These are phyloP conservation scores for Galerucella calmariensis DNA, from an alignment of 2,888 invertebrate genomes.

Conservation along the genomic window DNA sequence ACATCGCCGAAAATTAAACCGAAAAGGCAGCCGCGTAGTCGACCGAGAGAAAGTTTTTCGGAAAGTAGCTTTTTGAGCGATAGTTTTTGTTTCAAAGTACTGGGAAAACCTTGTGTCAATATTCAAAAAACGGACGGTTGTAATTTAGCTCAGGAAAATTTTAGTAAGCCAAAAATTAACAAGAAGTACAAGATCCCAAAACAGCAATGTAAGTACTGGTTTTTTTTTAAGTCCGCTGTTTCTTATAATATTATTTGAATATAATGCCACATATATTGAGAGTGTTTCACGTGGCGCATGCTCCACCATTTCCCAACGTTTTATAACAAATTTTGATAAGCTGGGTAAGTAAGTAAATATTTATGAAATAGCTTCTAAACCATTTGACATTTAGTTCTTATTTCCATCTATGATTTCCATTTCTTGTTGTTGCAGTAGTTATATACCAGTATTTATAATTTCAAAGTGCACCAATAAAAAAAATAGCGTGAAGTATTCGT, in stretches of 20 bases:
- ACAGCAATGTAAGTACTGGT: not conserved
- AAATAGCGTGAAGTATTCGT: too few relatives aligned
- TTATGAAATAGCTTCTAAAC: too few relatives aligned
- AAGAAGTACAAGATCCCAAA: not conserved
- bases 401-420: too few relatives aligned
- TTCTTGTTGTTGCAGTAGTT: too few relatives aligned
- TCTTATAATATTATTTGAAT: not conserved
- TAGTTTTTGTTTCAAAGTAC: conserved; percentile 37
- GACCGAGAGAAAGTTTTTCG: conserved; percentile 20
- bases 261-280: too few relatives aligned
- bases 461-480: too few relatives aligned
- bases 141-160: not conserved
- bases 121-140: not conserved
- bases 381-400: too few relatives aligned
- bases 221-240: not conserved
- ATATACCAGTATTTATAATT: too few relatives aligned
- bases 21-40: not conserved
- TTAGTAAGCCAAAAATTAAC: not conserved
- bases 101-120: conserved; percentile 36
- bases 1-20: not conserved
- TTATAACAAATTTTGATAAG: too few relatives aligned
- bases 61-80: conserved; percentile 45
- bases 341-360: too few relatives aligned
- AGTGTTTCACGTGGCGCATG: too few relatives aligned
- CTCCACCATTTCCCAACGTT: too few relatives aligned